A percentile compares a stretch with the other conserved stretches of the same genome.
These are phyloP conservation scores for Agapostemon virescens DNA, from an alignment of 2,888 invertebrate species.

Conservation along the genomic window DNA sequence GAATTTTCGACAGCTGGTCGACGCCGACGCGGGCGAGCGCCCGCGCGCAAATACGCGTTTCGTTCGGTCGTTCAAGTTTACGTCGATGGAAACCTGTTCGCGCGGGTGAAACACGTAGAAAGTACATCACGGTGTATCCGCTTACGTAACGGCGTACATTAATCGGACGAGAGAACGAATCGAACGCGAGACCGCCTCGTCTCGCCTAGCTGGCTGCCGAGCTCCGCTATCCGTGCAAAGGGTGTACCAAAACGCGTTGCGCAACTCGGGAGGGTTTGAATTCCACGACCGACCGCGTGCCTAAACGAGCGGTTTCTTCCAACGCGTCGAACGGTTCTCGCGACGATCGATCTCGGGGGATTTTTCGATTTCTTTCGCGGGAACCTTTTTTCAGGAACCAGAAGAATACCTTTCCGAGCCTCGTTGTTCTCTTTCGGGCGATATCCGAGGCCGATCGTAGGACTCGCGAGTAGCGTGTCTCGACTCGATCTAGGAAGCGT, in stretches of 20 bases:
- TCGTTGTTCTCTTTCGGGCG: neutral
- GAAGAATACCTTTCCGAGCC: neutral
- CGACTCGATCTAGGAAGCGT: slow-evolving; percentile 14
- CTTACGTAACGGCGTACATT: slow-evolving; percentile 30
- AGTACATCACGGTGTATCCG: slow-evolving; percentile 38
- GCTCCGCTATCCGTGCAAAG: neutral
- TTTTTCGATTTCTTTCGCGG: too few relatives aligned
- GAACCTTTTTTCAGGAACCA: neutral
- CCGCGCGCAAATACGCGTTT: neutral
- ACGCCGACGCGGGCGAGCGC: neutral
- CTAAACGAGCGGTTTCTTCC: neutral
- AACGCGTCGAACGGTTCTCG: neutral
- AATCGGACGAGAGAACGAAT: slow-evolving; percentile 9
- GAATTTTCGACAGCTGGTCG: neutral
- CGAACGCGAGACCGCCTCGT: too few relatives aligned
- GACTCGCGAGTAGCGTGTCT: neutral
- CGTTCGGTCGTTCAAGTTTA: neutral
- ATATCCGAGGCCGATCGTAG: neutral
- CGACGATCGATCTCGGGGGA: neutral
- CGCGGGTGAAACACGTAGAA: slow-evolving; percentile 37
- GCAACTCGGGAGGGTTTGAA: neutral
- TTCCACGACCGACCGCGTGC: neutral
- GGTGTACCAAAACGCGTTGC: neutral
- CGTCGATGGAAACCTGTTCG: slow-evolving; percentile 28
- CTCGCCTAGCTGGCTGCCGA: neutral